Base-by-base conservation (phyloP, 2,797 vertebrate genomes). In the Chelon auratus region DNA sequence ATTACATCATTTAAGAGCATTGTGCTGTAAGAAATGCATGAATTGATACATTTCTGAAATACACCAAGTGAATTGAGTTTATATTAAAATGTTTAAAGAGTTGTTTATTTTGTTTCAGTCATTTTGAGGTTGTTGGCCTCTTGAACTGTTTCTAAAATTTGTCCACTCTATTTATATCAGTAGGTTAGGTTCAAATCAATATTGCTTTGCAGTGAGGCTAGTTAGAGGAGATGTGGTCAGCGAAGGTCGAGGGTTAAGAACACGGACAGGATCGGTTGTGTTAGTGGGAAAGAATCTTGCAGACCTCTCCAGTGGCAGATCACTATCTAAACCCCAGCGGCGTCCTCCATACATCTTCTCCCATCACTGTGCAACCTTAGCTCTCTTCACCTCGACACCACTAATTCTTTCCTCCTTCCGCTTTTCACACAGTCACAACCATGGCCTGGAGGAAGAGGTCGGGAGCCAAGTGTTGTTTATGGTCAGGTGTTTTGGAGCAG, bases 251-350 rank as follows among this genome's bases (percentile, higher is more conserved):
- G 40, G 81, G 87, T 92, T 80, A 89, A 73, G 65, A 75, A 78
- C 12, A 45, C 50, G 69, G 63, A 82, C 76, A 77, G 73, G 58
- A 66, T 54, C 20, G 39, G 71, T 61, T 81, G 75, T 78, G 84
- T 85, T 64, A 57, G 45, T 75, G 76, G 30, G 66, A 85, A 88
- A 86, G 85, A 88, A 82, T 87, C 82, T 40, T 14, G 68, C 71
- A 78, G 87, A 89, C 83, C 82, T 83, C 67, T 77, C 60, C 60
- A 48, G 62, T 39, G 69, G 69, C 47, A 83, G 87, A 91, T 93
- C 45, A 20, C 77, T 89, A 91, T 93, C 90, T 87, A 67, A 81
- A 71, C 61, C 69, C 84, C 78, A 51, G 71, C 74, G 71, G 81
- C 79, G 52, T 76, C 77, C 62, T 68, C 52, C 50, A 66, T 72